Conservation (phyloP, 1,140 invertebrate genomes). For the Phymastichus coffea region DNA sequence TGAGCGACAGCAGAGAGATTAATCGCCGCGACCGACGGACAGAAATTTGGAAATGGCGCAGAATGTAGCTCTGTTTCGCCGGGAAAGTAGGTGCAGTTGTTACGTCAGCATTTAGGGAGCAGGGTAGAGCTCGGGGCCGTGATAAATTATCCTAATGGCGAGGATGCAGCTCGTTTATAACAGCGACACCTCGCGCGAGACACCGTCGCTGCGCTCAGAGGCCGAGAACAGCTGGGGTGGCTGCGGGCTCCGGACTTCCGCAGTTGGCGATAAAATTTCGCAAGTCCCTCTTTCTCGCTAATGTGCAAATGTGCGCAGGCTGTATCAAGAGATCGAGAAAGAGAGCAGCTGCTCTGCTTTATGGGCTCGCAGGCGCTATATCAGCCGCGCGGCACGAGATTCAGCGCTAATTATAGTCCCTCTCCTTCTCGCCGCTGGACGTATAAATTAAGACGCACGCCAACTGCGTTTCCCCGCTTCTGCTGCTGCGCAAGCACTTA, state of each 20-base stretch:
- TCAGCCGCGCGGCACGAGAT: conserved; percentile 5
- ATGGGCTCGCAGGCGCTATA: conserved; percentile 16
- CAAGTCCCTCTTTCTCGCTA: too few species aligned
- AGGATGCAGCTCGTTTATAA: conserved; percentile 27
- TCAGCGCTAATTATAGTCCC: conserved; percentile 23
- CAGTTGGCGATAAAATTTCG: conserved; percentile 22
- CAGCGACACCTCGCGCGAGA: not conserved
- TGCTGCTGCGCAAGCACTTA: conserved; percentile 19
- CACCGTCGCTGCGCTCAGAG: too few species aligned
- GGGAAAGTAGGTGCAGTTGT: not conserved
- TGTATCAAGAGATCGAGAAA: conserved; percentile 10
- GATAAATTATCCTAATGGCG: conserved; percentile 27
- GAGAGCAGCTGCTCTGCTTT: not conserved
- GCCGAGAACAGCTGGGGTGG: too few species aligned
- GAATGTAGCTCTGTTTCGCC: too few species aligned
- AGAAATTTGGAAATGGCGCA: too few species aligned
- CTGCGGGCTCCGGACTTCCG: conserved; percentile 22
- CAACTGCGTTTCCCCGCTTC: conserved; percentile 1
- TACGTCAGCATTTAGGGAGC: conserved; percentile 10
- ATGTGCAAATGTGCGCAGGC: not conserved
- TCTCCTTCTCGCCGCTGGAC: not conserved
- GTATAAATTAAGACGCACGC: conserved; percentile 20
- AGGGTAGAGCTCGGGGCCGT: not conserved
- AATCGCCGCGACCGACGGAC: too few species aligned
- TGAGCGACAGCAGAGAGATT: too few species aligned